phyloP scores from a whole-genome alignment of 2,797 vertebrate genomes.

The Halcyon smyrnensis region DNA sequence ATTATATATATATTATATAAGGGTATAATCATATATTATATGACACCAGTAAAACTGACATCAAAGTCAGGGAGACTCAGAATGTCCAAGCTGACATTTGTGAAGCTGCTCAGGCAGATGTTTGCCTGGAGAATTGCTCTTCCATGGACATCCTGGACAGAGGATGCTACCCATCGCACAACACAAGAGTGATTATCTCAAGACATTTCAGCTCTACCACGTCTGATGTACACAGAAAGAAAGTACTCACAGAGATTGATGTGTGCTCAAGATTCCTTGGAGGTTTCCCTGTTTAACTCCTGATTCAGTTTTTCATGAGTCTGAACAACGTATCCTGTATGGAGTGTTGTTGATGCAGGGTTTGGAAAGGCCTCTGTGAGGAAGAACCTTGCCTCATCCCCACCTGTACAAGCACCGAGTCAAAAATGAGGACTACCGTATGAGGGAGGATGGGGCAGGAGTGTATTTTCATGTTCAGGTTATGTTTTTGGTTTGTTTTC shows the following conservation, averaged over 20 bases:
- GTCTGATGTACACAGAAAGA: conserved; percentile 20
- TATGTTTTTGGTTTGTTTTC: conserved; percentile 62
- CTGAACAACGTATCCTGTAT: conserved; percentile 17
- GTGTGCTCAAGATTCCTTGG: conserved; percentile 50
- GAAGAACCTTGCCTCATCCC: conserved; percentile 16
- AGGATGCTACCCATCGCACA: neutral
- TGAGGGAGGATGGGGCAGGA: neutral
- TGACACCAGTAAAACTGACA: neutral
- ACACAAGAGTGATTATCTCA: conserved; percentile 29
- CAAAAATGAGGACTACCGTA: conserved; percentile 12
- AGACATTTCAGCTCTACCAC: neutral
- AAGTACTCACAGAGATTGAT: conserved; percentile 30
- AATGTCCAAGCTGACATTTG: neutral
- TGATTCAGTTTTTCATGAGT: conserved; percentile 5
- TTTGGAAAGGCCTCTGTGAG: conserved; percentile 48
- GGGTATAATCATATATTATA: neutral
- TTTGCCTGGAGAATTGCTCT: neutral
- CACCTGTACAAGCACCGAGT: conserved; percentile 7
- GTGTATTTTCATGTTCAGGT: conserved; percentile 28
- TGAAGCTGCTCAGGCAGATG: neutral
- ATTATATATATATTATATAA: too few relatives aligned
- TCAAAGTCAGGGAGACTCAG: neutral
- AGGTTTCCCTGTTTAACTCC: conserved; percentile 36
- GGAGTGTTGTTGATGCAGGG: neutral
- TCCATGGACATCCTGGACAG: neutral